Conservation (phyloP, 2,888 invertebrate genomes). For the Phaedon cochleariae region DNA sequence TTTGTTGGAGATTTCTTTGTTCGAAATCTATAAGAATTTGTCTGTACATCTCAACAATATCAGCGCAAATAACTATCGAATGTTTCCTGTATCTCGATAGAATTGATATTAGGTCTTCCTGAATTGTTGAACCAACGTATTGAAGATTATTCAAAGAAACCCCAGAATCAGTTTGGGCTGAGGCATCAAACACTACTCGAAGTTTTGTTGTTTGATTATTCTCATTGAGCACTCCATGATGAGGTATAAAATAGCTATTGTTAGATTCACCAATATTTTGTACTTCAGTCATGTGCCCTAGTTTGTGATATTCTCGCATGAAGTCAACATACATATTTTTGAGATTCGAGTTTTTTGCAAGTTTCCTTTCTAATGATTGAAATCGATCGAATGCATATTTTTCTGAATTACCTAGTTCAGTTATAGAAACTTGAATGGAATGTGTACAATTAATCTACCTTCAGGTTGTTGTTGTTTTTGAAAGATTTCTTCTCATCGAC, state of each 20-base stretch:
- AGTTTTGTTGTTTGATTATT: no score
- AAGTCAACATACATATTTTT: constrained; percentile 18
- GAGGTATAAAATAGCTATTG: constrained; percentile 10
- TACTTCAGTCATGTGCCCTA: constrained; percentile 25
- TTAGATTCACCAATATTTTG: constrained; percentile 8
- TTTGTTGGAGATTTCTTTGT: constrained; percentile 36
- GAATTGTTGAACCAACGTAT: constrained; percentile 24
- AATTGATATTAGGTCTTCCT: constrained; percentile 34
- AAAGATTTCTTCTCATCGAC: constrained; percentile 24
- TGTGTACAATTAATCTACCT: constrained; percentile 25
- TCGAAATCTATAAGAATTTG: constrained; percentile 31
- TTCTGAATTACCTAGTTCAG: constrained; percentile 22
- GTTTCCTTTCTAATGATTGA: background rate
- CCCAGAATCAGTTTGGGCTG: constrained; percentile 10
- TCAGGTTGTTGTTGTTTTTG: constrained; percentile 8
- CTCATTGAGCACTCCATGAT: no score
- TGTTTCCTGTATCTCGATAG: constrained; percentile 38
- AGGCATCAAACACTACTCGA: no score
- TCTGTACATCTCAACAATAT: constrained; percentile 45
- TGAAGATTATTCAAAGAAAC: constrained; percentile 32
- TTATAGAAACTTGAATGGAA: constrained; percentile 22
- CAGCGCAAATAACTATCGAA: constrained; percentile 37
- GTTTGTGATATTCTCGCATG: constrained; percentile 29
- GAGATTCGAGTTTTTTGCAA: background rate
- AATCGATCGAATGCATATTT: background rate